phyloP scores from a whole-genome alignment of 2,888 invertebrate species.

The Horisme vitalbata region DNA sequence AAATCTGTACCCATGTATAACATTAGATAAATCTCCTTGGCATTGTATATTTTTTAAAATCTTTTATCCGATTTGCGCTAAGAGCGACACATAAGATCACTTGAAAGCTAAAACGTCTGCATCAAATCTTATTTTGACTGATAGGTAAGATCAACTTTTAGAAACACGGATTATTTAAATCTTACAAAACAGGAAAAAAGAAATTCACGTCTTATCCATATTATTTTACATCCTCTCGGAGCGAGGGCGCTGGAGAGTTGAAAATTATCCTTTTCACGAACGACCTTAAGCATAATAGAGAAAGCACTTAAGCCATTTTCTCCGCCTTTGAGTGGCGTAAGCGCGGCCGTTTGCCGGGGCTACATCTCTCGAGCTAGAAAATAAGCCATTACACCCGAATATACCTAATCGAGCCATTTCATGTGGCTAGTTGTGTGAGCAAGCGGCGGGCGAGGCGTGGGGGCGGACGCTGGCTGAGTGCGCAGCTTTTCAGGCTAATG shows the following conservation, averaged over 20 bases:
- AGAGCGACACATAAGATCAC: too few relatives aligned
- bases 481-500: slow-evolving; percentile 69
- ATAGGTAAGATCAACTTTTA: too few relatives aligned
- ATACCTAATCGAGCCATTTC: slow-evolving; percentile 58
- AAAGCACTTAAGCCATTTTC: slow-evolving; percentile 83
- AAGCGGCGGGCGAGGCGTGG: slow-evolving; percentile 46
- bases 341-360: slow-evolving; percentile 77
- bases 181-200: neutral
- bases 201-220: slow-evolving; percentile 49
- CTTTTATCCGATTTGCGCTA: too few relatives aligned
- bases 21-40: too few relatives aligned
- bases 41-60: too few relatives aligned
- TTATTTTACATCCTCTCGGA: slow-evolving; percentile 47
- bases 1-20: too few relatives aligned
- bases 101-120: too few relatives aligned
- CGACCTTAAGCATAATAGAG: slow-evolving; percentile 83
- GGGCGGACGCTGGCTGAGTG: slow-evolving; percentile 51
- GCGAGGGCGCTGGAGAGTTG: slow-evolving; percentile 75
- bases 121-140: too few relatives aligned
- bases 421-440: slow-evolving; percentile 46
- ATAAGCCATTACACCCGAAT: slow-evolving; percentile 76
- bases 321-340: slow-evolving; percentile 83
- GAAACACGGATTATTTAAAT: too few relatives aligned
- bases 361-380: slow-evolving; percentile 80
- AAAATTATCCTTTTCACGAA: slow-evolving; percentile 83